These are phyloP conservation scores for Cichladusa arquata DNA, from an alignment of 2,113 vertebrate species.

Conservation along the genomic window DNA sequence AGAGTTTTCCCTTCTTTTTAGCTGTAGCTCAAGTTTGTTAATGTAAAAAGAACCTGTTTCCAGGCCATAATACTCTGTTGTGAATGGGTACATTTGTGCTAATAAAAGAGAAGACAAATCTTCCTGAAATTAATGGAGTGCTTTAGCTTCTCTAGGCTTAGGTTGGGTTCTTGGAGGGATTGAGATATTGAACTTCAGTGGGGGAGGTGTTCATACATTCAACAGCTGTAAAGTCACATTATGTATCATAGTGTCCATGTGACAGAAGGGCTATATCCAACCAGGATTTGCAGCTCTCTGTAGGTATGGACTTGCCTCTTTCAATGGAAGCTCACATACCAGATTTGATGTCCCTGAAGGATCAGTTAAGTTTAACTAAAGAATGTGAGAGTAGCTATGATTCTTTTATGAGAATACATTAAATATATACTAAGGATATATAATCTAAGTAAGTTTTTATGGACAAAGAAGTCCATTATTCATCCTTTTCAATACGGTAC, in stretches of 20 bases:
- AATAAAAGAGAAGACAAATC: background rate
- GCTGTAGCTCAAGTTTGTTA: background rate
- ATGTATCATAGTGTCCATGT: background rate
- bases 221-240: background rate
- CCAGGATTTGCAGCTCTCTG: background rate
- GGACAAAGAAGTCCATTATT: background rate
- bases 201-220: background rate
- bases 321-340: background rate
- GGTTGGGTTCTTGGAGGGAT: background rate
- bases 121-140: background rate
- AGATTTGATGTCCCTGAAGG: background rate
- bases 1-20: background rate
- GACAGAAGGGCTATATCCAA: background rate
- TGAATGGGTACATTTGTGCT: background rate
- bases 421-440: background rate
- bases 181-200: background rate
- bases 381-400: background rate
- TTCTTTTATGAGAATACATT: background rate
- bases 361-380: background rate
- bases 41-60: background rate
- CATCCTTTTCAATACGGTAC: background rate
- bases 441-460: background rate
- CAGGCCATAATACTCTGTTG: background rate
- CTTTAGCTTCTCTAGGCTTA: background rate
- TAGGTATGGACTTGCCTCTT: background rate